Evolutionary conservation across 2,888 invertebrate species (phyloP).

Genomic region (Hyles lineata): DNA sequence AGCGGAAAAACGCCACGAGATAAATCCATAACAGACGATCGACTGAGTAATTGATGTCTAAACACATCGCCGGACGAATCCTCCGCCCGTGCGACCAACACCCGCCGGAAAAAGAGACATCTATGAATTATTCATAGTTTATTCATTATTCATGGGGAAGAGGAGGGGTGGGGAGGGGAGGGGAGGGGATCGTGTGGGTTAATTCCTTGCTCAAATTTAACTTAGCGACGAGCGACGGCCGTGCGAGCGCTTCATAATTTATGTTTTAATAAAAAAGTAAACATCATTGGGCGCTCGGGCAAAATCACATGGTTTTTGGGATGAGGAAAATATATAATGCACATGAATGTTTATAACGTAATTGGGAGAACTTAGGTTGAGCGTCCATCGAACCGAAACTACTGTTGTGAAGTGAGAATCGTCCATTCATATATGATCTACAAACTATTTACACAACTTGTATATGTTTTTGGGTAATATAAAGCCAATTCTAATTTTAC

Average conservation of each 20-base stretch:
- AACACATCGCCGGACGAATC: slow-evolving; percentile 7
- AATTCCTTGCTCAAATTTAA: slow-evolving; percentile 40
- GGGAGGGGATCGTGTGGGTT: slow-evolving; percentile 33
- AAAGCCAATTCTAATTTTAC: no score
- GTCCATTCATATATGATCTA: no score
- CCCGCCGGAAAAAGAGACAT: slow-evolving; percentile 21
- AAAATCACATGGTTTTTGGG: neutral
- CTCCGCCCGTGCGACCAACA: neutral
- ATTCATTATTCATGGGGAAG: slow-evolving; percentile 38
- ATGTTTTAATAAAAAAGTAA: slow-evolving; percentile 12
- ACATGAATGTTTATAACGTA: no score
- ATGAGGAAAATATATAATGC: no score
- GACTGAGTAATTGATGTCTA: neutral
- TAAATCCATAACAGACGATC: slow-evolving; percentile 10
- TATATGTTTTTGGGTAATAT: no score
- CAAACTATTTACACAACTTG: no score
- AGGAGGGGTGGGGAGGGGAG: neutral
- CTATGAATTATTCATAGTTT: slow-evolving; percentile 40
- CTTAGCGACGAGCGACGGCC: slow-evolving; percentile 32
- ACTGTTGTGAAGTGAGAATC: no score
- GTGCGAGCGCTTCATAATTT: slow-evolving; percentile 22
- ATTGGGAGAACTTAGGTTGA: no score
- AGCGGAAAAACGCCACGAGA: neutral
- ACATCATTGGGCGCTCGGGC: neutral
- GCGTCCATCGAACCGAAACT: no score